Conservation (phyloP, 1,140 invertebrate genomes). For the Zaprionus lachaisei region DNA sequence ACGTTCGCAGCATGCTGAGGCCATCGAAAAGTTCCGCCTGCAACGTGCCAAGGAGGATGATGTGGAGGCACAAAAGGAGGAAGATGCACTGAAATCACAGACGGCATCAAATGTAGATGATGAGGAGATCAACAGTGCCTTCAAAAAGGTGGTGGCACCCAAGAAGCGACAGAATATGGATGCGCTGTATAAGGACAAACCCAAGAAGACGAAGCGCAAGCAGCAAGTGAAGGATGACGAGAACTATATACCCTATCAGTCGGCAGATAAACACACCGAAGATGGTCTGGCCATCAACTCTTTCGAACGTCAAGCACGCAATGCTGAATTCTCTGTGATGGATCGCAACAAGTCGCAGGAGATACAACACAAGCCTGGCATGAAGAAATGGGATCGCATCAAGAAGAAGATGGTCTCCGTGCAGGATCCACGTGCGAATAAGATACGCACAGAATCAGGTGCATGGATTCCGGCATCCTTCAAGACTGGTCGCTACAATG, state of each 20-base stretch:
- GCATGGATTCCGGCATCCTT: slow-evolving; percentile 96
- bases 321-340: slow-evolving; percentile 91
- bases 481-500: slow-evolving; percentile 94
- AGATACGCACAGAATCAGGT: slow-evolving; percentile 97
- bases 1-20: slow-evolving; percentile 87
- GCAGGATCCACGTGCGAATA: slow-evolving; percentile 88
- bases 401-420: slow-evolving; percentile 95
- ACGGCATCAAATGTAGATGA: slow-evolving; percentile 58
- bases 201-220: slow-evolving; percentile 86
- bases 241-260: slow-evolving; percentile 94
- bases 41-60: slow-evolving; percentile 79
- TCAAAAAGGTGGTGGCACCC: slow-evolving; percentile 86
- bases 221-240: slow-evolving; percentile 88
- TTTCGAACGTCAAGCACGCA: slow-evolving; percentile 90
- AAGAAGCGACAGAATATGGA: slow-evolving; percentile 87
- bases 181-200: slow-evolving; percentile 85
- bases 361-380: slow-evolving; percentile 86
- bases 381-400: slow-evolving; percentile 94
- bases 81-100: slow-evolving; percentile 40
- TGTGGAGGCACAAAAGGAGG: slow-evolving; percentile 67
- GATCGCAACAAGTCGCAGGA: slow-evolving; percentile 89
- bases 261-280: slow-evolving; percentile 94
- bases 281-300: slow-evolving; percentile 93
- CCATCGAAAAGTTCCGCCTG: slow-evolving; percentile 85
- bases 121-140: slow-evolving; percentile 73